A percentile compares a stretch with the other conserved stretches of the same genome.
Conservation (phyloP, 2,888 invertebrate species). For the Mythimna pallens region DNA sequence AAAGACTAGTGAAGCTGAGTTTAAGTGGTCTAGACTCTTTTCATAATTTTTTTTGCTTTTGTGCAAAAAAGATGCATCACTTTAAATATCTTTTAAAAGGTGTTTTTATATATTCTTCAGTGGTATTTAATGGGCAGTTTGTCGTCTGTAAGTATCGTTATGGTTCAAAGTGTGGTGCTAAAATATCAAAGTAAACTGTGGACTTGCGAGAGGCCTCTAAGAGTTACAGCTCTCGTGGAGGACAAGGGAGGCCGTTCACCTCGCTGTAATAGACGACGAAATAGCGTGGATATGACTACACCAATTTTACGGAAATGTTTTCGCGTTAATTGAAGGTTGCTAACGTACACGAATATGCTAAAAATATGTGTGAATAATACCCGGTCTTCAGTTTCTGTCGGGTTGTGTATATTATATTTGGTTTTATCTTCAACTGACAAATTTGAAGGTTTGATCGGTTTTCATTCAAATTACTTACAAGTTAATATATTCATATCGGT, state of each 20-base stretch:
- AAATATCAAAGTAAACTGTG: slow-evolving; percentile 74
- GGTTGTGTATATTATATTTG: not conserved
- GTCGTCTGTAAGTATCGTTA: slow-evolving; percentile 59
- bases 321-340: slow-evolving; percentile 42
- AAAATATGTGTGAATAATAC: slow-evolving; percentile 26
- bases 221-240: slow-evolving; percentile 81
- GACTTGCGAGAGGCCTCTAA: slow-evolving; percentile 79
- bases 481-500: too few relatives aligned
- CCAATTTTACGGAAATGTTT: slow-evolving; percentile 46
- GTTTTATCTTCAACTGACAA: not conserved
- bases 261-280: slow-evolving; percentile 70
- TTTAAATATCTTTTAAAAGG: not conserved
- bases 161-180: slow-evolving; percentile 67
- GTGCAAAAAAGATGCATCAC: slow-evolving; percentile 19
- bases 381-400: not conserved
- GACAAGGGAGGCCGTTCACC: slow-evolving; percentile 86
- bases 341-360: slow-evolving; percentile 21
- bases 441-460: not conserved
- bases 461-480: not conserved
- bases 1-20: slow-evolving; percentile 36
- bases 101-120: slow-evolving; percentile 25
- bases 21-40: slow-evolving; percentile 52
- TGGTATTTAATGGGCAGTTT: slow-evolving; percentile 56
- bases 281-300: slow-evolving; percentile 69
- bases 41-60: slow-evolving; percentile 36